Evolutionary conservation across 2,797 vertebrate species (phyloP).

Genomic region (Bradypodion ventrale): DNA sequence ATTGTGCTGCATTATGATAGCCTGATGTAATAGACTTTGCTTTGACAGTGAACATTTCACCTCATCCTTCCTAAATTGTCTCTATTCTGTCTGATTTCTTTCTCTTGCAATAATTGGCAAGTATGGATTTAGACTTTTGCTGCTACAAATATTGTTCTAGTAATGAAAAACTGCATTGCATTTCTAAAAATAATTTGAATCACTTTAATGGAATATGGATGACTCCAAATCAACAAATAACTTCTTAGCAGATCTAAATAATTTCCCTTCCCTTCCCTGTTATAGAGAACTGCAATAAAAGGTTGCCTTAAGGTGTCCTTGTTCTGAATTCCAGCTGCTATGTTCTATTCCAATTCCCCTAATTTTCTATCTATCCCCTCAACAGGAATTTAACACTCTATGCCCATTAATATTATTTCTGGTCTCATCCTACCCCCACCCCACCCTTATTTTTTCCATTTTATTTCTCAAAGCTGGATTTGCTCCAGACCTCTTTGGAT

Average conservation of each 20-base stretch:
- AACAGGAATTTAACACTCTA: not conserved
- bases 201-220: slow-evolving; percentile 8
- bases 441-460: not conserved
- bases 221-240: not conserved
- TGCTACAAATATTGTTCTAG: not conserved
- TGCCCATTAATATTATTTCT: not conserved
- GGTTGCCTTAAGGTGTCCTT: not conserved
- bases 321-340: not conserved
- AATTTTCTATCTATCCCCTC: not conserved
- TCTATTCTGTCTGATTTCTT: slow-evolving; percentile 12
- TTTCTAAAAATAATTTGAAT: slow-evolving; percentile 19
- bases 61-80: slow-evolving; percentile 12
- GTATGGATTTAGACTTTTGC: slow-evolving; percentile 3
- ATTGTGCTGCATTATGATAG: slow-evolving; percentile 53
- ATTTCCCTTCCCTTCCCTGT: not conserved
- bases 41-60: slow-evolving; percentile 36
- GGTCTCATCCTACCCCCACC: not conserved
- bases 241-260: not conserved
- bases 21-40: slow-evolving; percentile 36
- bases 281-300: not conserved
- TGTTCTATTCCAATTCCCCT: not conserved
- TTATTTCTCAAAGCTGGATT: not conserved
- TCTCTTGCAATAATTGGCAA: not conserved
- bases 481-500: not conserved
- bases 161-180: slow-evolving; percentile 20